Evolutionary conservation across 1,140 invertebrate genomes (phyloP).

Genomic region (Pseudomyrmex sp.): DNA sequence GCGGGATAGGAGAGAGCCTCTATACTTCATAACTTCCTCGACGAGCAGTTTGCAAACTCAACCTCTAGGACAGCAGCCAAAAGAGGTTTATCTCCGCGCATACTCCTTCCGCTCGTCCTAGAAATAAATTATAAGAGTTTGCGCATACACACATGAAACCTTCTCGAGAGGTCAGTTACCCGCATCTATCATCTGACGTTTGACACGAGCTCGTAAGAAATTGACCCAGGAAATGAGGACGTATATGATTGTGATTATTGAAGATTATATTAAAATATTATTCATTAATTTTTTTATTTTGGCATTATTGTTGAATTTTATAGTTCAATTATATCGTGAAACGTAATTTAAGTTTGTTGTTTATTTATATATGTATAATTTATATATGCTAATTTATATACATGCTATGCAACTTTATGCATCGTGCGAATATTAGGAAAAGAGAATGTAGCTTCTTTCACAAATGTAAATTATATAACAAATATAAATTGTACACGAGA

Average conservation of each 20-base stretch:
- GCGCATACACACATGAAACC: conserved; percentile 23
- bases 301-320: neutral
- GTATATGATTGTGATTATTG: neutral
- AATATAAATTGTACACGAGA: neutral
- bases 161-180: conserved; percentile 40
- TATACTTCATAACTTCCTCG: conserved; percentile 54
- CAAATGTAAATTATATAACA: neutral
- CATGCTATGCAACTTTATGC: too few relatives aligned
- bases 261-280: too few relatives aligned
- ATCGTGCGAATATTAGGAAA: neutral
- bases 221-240: neutral
- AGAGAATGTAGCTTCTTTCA: neutral
- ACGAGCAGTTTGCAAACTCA: conserved; percentile 70
- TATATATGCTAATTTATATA: too few relatives aligned
- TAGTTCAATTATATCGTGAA: neutral
- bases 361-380: neutral
- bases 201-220: conserved; percentile 23
- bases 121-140: conserved; percentile 64
- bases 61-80: conserved; percentile 71
- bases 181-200: conserved; percentile 39
- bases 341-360: neutral
- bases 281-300: neutral
- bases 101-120: conserved; percentile 56
- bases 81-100: conserved; percentile 64
- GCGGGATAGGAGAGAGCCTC: conserved; percentile 38